Evolutionary conservation across 2,888 invertebrate genomes (phyloP).

Genomic region (Erannis defoliaria): DNA sequence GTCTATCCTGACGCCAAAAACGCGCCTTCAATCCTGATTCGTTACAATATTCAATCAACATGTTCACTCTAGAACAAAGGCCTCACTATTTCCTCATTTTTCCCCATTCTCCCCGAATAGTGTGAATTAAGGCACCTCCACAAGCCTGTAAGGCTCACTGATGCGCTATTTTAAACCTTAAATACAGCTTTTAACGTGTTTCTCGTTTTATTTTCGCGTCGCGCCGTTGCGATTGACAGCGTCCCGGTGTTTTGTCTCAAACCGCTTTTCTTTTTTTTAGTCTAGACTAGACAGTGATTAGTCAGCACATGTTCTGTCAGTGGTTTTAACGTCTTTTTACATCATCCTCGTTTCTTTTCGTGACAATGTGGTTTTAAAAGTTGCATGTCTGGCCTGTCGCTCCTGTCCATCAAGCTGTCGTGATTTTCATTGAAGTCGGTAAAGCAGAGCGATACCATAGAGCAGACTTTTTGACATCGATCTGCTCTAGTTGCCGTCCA

Average conservation of each 20-base stretch:
- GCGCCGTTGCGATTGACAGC: conserved; percentile 63
- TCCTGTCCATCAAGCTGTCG: conserved; percentile 39
- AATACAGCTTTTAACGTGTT: conserved; percentile 58
- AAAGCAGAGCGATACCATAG: conserved; percentile 34
- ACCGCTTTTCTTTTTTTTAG: conserved; percentile 48
- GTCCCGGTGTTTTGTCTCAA: conserved; percentile 60
- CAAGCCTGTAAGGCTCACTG: conserved; percentile 51
- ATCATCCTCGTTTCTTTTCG: conserved; percentile 51
- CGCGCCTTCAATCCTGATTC: conserved; percentile 20
- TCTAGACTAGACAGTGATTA: conserved; percentile 68
- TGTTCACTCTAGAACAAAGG: conserved; percentile 41
- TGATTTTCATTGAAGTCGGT: conserved; percentile 34
- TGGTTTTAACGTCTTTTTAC: conserved; percentile 57
- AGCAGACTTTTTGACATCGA: conserved; percentile 24
- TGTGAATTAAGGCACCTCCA: conserved; percentile 62
- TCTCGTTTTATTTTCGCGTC: conserved; percentile 31
- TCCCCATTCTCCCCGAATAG: conserved; percentile 55
- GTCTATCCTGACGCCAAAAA: neutral
- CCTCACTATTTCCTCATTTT: conserved; percentile 51
- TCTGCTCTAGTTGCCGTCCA: conserved; percentile 26
- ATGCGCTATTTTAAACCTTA: conserved; percentile 67
- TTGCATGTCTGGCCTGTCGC: conserved; percentile 40
- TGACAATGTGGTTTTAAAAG: conserved; percentile 50
- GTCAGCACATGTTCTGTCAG: conserved; percentile 66
- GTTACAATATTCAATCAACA: conserved; percentile 46